phyloP scores from a whole-genome alignment of 2,888 invertebrate genomes.

The Coronaproctus castanopsis region DNA sequence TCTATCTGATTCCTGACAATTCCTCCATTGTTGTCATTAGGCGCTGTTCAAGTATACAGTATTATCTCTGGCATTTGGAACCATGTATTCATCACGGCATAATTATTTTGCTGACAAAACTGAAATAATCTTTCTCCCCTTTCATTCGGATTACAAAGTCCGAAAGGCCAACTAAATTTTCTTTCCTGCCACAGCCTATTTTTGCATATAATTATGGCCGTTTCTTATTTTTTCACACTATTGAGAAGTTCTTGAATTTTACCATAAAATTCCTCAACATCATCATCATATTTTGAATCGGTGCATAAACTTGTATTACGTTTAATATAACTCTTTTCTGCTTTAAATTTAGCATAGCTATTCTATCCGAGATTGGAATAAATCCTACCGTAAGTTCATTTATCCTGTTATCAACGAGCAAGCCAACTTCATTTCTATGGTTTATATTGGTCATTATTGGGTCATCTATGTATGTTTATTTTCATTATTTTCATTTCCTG shows the following conservation, averaged over 20 bases:
- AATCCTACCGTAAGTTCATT: neutral
- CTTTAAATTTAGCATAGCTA: neutral
- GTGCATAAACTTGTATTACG: neutral
- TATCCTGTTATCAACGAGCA: neutral
- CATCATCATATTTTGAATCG: neutral
- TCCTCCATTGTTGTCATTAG: neutral
- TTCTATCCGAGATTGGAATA: neutral
- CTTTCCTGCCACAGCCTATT: neutral
- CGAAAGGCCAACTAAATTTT: neutral
- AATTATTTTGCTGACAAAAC: neutral
- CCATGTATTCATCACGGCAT: neutral
- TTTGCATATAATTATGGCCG: neutral
- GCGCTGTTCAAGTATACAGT: neutral
- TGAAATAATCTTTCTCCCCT: neutral
- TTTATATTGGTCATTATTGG: neutral
- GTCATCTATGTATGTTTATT: neutral
- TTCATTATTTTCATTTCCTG: neutral
- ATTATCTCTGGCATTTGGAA: neutral
- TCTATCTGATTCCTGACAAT: neutral
- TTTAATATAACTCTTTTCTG: neutral
- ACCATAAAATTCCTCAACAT: neutral
- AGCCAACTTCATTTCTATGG: neutral
- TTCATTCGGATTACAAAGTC: neutral
- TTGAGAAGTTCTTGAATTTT: neutral
- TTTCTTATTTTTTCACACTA: neutral